phyloP scores from a whole-genome alignment of 2,888 invertebrate genomes.

The Maniola hyperantus region DNA sequence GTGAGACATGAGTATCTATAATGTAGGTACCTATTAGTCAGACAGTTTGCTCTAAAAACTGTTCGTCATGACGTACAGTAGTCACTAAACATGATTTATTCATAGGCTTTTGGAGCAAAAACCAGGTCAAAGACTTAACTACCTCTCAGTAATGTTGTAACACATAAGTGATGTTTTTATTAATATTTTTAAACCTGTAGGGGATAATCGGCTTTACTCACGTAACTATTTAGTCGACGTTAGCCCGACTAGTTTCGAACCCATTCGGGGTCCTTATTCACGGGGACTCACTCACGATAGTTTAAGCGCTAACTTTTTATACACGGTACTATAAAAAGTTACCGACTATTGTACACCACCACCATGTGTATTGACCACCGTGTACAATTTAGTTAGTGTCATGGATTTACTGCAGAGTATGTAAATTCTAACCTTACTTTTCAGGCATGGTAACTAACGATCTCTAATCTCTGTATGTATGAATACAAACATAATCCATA shows the following conservation, averaged over 20 bases:
- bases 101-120: constrained; percentile 32
- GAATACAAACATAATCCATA: too few species aligned
- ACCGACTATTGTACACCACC: too few species aligned
- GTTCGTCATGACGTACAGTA: constrained; percentile 16
- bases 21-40: constrained; percentile 17
- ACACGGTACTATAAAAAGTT: too few species aligned
- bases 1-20: not conserved
- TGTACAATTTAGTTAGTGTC: not conserved
- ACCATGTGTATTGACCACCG: too few species aligned
- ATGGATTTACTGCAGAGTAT: not conserved
- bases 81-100: constrained; percentile 11
- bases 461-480: not conserved
- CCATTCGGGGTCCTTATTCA: too few species aligned
- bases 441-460: not conserved
- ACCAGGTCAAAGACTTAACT: constrained; percentile 28
- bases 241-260: too few species aligned
- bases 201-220: too few species aligned
- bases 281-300: too few species aligned
- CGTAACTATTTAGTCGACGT: too few species aligned
- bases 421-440: constrained; percentile 7
- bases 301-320: too few species aligned
- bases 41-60: constrained; percentile 16
- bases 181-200: not conserved
- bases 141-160: not conserved
- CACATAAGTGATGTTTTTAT: not conserved